These are phyloP conservation scores for Rhagoletis pomonella DNA, from an alignment of 1,140 invertebrate genomes.

Conservation along the genomic window DNA sequence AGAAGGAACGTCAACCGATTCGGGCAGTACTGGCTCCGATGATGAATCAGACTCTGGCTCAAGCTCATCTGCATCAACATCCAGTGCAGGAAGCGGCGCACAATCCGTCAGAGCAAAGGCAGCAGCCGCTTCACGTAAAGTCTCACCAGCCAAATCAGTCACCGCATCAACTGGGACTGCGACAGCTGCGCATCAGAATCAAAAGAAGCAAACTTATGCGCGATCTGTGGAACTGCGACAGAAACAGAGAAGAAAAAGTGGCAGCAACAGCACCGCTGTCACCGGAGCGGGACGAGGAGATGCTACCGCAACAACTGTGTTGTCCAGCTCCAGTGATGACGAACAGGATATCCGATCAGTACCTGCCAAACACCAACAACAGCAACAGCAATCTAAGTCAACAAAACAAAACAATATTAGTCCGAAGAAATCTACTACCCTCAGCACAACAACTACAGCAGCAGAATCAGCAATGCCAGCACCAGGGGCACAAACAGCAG, in stretches of 20 bases:
- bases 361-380: conserved; percentile 64
- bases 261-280: conserved; percentile 30
- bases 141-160: conserved; percentile 42
- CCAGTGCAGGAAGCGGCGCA: conserved; percentile 54
- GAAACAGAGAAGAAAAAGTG: conserved; percentile 74
- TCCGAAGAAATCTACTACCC: conserved; percentile 27
- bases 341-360: conserved; percentile 63
- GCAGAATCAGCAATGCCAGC: conserved; percentile 73
- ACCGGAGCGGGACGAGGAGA: conserved; percentile 1
- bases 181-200: conserved; percentile 53
- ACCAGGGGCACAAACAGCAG: conserved; percentile 18
- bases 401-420: conserved; percentile 55
- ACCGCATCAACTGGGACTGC: conserved; percentile 17
- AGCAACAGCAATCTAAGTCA: conserved; percentile 62
- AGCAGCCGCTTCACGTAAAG: conserved; percentile 30
- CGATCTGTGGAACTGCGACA: conserved; percentile 66
- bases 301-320: conserved; percentile 25
- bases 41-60: conserved; percentile 62
- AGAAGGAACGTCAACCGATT: conserved; percentile 53
- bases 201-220: conserved; percentile 66
- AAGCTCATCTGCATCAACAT: conserved; percentile 57
- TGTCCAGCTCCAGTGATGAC: conserved; percentile 74
- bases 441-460: conserved; percentile 56
- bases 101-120: conserved; percentile 25
- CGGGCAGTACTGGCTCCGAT: conserved; percentile 60